Base-by-base conservation (phyloP, 2,113 vertebrate genomes). In the Coptodon bakossiorum region DNA sequence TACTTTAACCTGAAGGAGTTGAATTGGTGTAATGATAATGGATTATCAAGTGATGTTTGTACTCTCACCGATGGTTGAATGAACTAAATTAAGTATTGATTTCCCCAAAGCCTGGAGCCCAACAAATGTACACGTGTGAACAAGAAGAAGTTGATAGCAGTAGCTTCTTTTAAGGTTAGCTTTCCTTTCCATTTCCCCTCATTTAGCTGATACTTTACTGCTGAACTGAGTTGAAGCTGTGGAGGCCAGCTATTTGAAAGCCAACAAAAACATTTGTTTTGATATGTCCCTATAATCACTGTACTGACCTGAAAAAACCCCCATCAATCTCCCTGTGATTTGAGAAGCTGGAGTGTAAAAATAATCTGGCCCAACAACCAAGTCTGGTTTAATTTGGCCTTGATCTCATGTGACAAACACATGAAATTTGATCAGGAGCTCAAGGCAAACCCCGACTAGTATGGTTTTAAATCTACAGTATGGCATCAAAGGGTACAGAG, bases 11-110 rank as follows among this genome's bases (percentile, higher is more conserved):
- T 40, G 73, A 71, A 71, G 36, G 19, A 57, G n/a, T 27, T 17
- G 3, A 17, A 68, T 2, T 82, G 59, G 54, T 81, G 53, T 50
- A 61, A 71, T 81, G 36, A 88, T 43, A 57, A 48, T 24, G n/a
- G 29, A 80, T 89, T 86, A 89, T 86, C 83, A 90, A 84, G 85
- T 82, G 2, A 82, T 73, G 83, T 83, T 90, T 88, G 73, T 56
- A 29, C 63, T 86, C 53, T 81, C 85, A 86, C 92, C 68, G 53
- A 90, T 76, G 73, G 10, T 40, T 29, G 56, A 80, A 82, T 79
- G 52, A 38, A 29, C 90, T 87, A 93, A 94, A 94, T 93, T 80
- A 93, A 89, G 56, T 94, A 93, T 93, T 68, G 93, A 94, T 91
- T 63, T 68, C 9, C 43, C 73, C 17, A 19, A 48, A 90, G 81